These are phyloP conservation scores for Sternarchorhynchus goeldii DNA, from an alignment of 2,797 vertebrate species.

Conservation along the genomic window DNA sequence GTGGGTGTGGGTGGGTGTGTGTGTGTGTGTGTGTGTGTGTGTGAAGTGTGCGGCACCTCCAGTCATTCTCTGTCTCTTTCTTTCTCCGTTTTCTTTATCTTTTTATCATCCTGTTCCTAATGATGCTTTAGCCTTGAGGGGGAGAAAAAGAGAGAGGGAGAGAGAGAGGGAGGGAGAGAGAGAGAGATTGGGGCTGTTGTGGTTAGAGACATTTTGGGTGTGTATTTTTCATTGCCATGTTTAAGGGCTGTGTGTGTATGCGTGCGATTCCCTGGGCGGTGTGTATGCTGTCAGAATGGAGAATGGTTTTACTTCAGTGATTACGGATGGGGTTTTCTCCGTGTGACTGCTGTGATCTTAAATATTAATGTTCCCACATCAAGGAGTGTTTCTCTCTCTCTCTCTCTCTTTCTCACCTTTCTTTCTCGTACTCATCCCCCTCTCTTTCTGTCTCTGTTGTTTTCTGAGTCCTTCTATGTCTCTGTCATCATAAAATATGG, in stretches of 20 bases:
- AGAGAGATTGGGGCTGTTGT: conserved; percentile 14
- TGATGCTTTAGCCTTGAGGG: not conserved
- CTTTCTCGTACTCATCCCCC: conserved; percentile 28
- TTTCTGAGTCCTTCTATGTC: conserved; percentile 39
- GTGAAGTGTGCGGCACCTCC: conserved; percentile 35
- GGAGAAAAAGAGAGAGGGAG: not conserved
- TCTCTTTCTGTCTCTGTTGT: conserved; percentile 14
- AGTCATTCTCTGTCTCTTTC: conserved; percentile 28
- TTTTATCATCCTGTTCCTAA: conserved; percentile 4
- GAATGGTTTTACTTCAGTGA: conserved; percentile 43
- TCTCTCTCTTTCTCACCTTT: conserved; percentile 26
- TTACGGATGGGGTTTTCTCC: conserved; percentile 30
- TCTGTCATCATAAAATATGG: conserved; percentile 47
- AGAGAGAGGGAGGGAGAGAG: not conserved
- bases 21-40: conserved; percentile 24
- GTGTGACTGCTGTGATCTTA: conserved; percentile 66
- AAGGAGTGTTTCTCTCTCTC: conserved; percentile 54
- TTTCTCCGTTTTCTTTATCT: conserved; percentile 25
- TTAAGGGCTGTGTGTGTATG: conserved; percentile 39
- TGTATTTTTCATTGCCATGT: conserved; percentile 51
- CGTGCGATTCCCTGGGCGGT: conserved; percentile 56
- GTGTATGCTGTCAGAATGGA: conserved; percentile 42
- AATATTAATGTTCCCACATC: conserved; percentile 75
- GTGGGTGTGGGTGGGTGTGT: conserved; percentile 21
- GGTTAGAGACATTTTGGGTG: conserved; percentile 47